phyloP scores from a whole-genome alignment of 2,113 vertebrate genomes.

The Tyto alba region DNA sequence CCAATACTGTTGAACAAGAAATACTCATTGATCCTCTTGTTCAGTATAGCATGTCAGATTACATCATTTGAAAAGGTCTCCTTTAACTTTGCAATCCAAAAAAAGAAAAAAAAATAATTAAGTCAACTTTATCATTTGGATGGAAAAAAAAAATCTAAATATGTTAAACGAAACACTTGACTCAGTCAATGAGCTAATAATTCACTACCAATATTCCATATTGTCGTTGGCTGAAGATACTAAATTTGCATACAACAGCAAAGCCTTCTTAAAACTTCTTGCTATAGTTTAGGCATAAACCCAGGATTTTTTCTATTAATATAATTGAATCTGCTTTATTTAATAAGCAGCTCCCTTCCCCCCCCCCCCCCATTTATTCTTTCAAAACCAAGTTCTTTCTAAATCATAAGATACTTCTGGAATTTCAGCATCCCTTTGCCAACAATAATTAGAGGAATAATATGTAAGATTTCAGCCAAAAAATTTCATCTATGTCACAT shows the following conservation, averaged over 20 bases:
- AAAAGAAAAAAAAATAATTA: not conserved
- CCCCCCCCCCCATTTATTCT: not conserved
- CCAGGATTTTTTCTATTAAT: not conserved
- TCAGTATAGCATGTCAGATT: not conserved
- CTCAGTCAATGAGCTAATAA: not conserved
- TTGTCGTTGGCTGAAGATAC: not conserved
- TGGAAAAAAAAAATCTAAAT: not conserved
- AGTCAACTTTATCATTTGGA: not conserved
- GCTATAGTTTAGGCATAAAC: not conserved
- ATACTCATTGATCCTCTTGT: not conserved
- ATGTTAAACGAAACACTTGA: not conserved
- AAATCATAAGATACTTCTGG: slow-evolving; percentile 33
- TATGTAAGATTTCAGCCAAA: slow-evolving; percentile 40
- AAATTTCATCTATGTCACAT: slow-evolving; percentile 56
- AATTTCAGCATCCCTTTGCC: slow-evolving; percentile 28
- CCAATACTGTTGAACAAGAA: not conserved
- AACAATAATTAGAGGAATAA: slow-evolving; percentile 40
- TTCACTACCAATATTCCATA: not conserved
- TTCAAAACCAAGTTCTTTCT: not conserved
- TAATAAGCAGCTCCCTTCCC: not conserved
- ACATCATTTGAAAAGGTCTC: not conserved
- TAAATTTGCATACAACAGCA: not conserved
- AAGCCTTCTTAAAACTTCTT: not conserved
- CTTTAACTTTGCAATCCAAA: not conserved
- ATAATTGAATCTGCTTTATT: not conserved